These are phyloP conservation scores for Carterocephalus palaemon DNA, from an alignment of 2,888 invertebrate species.

Conservation along the genomic window DNA sequence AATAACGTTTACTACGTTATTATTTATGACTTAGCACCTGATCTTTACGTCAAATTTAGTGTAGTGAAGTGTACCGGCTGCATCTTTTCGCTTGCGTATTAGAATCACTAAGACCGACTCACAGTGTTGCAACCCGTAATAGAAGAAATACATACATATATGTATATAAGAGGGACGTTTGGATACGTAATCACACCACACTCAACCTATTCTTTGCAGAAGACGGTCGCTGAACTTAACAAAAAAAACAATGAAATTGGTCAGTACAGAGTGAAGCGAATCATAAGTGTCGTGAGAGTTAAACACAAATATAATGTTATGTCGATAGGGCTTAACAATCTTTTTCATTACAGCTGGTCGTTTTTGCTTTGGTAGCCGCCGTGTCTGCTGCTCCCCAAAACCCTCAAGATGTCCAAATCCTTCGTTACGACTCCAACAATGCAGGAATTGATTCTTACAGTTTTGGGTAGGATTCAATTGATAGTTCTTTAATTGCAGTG, in stretches of 20 bases:
- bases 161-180: slow-evolving; percentile 70
- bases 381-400: slow-evolving; percentile 62
- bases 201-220: slow-evolving; percentile 53
- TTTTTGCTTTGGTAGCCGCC: slow-evolving; percentile 51
- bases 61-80: slow-evolving; percentile 28
- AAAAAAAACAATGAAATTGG: slow-evolving; percentile 63
- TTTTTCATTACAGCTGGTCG: slow-evolving; percentile 60
- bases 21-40: neutral
- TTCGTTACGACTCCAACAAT: slow-evolving; percentile 81
- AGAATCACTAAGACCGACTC: slow-evolving; percentile 43
- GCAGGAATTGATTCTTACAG: slow-evolving; percentile 78
- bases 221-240: slow-evolving; percentile 46
- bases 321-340: slow-evolving; percentile 1
- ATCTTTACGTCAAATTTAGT: slow-evolving; percentile 1
- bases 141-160: slow-evolving; percentile 66
- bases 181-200: slow-evolving; percentile 66
- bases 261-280: slow-evolving; percentile 49
- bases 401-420: slow-evolving; percentile 76
- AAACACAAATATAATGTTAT: slow-evolving; percentile 17
- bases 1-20: too few species aligned
- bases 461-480: slow-evolving; percentile 67
- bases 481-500: too few species aligned
- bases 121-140: slow-evolving; percentile 65
- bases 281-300: slow-evolving; percentile 38
- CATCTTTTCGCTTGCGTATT: slow-evolving; percentile 47